These are phyloP conservation scores for Prolemur simus DNA, from an alignment of 2,113 vertebrate species.

Conservation along the genomic window DNA sequence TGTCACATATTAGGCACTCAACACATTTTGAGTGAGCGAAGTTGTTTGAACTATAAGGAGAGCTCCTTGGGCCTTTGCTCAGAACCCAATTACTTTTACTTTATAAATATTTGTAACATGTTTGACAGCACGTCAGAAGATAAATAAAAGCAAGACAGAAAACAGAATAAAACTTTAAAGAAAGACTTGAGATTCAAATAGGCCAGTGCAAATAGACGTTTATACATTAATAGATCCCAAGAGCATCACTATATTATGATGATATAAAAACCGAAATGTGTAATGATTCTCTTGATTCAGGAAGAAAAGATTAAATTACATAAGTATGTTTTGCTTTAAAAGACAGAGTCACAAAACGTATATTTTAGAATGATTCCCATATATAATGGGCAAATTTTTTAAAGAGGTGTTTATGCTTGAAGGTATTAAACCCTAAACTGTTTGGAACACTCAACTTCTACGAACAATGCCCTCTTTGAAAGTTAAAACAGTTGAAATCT, in stretches of 20 bases:
- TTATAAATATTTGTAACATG: slow-evolving; percentile 64
- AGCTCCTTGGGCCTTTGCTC: not conserved
- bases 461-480: slow-evolving; percentile 56
- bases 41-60: slow-evolving; percentile 38
- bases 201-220: not conserved
- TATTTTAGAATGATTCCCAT: slow-evolving; percentile 58
- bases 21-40: slow-evolving; percentile 20
- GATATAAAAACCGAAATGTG: slow-evolving; percentile 64
- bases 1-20: slow-evolving; percentile 18
- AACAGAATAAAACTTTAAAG: slow-evolving; percentile 65
- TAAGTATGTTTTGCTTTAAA: slow-evolving; percentile 56
- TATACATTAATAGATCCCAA: slow-evolving; percentile 44
- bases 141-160: slow-evolving; percentile 63
- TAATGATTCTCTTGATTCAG: slow-evolving; percentile 52
- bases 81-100: slow-evolving; percentile 51
- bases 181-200: not conserved
- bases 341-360: slow-evolving; percentile 31
- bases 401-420: slow-evolving; percentile 64
- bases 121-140: slow-evolving; percentile 60
- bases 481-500: not conserved
- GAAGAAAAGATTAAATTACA: slow-evolving; percentile 58
- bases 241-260: slow-evolving; percentile 36
- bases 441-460: not conserved
- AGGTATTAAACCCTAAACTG: slow-evolving; percentile 56
- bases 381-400: slow-evolving; percentile 45